Percentiles rank a stretch among this genome's conserved stretches.
These are phyloP conservation scores for Argyresthia albistria DNA, from an alignment of 2,888 invertebrate genomes.

Conservation along the genomic window DNA sequence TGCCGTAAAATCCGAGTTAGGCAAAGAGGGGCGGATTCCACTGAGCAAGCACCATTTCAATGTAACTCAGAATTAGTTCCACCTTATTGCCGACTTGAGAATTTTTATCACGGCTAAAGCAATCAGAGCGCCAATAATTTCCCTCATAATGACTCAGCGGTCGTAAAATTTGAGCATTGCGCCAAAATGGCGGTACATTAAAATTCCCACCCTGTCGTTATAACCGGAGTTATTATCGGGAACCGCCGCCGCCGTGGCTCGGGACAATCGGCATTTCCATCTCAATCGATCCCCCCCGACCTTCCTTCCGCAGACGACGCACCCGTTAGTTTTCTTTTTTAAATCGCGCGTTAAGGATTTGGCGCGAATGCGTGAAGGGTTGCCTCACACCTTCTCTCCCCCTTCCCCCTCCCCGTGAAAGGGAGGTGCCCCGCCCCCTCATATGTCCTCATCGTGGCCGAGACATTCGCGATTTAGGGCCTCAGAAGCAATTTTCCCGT, in stretches of 20 bases:
- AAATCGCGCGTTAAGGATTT: constrained; percentile 71
- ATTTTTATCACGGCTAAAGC: constrained; percentile 71
- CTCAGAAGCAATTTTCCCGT: constrained; percentile 31
- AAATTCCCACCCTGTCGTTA: constrained; percentile 72
- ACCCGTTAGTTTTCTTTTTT: constrained; percentile 69
- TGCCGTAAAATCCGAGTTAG: neutral
- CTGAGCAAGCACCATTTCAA: constrained; percentile 34
- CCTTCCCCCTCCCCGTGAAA: neutral
- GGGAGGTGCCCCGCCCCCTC: constrained; percentile 33
- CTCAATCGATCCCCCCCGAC: constrained; percentile 39
- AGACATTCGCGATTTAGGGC: constrained; percentile 20
- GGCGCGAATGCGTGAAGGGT: constrained; percentile 67
- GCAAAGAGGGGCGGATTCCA: neutral
- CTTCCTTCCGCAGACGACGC: constrained; percentile 19
- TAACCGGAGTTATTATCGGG: constrained; percentile 59
- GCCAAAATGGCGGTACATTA: constrained; percentile 72
- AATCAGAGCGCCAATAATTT: constrained; percentile 73
- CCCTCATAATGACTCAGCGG: constrained; percentile 68
- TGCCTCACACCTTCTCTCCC: constrained; percentile 31
- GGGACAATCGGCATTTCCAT: constrained; percentile 67
- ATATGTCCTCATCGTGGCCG: constrained; percentile 45
- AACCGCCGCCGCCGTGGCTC: constrained; percentile 24
- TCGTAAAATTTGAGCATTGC: constrained; percentile 73
- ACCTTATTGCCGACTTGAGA: constrained; percentile 69
- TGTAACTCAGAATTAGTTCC: constrained; percentile 66